These are phyloP conservation scores for Pandemis heparana DNA, from an alignment of 2,888 invertebrate genomes.

Conservation along the genomic window DNA sequence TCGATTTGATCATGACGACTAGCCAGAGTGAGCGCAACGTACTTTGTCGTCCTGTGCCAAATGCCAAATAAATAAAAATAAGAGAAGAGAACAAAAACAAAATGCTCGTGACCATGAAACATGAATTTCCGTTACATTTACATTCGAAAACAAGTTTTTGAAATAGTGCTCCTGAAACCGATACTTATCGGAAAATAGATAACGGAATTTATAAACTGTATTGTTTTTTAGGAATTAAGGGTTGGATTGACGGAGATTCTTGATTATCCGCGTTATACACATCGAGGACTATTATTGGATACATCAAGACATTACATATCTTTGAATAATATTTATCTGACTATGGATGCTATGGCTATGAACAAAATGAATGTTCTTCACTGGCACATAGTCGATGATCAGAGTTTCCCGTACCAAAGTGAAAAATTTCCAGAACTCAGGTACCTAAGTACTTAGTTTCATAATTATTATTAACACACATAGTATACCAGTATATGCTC, in stretches of 20 bases:
- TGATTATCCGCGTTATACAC: conserved; percentile 90
- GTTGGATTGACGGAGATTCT: conserved; percentile 74
- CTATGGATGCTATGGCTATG: conserved; percentile 91
- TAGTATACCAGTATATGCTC: no score
- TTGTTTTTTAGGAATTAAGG: conserved; percentile 22
- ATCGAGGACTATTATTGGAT: conserved; percentile 92
- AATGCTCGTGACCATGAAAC: no score
- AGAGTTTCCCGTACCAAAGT: conserved; percentile 93
- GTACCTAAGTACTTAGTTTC: conserved; percentile 82
- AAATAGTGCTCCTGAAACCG: conserved; percentile 14
- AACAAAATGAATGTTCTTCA: conserved; percentile 95
- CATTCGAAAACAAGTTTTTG: not conserved
- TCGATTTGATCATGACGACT: no score
- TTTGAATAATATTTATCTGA: conserved; percentile 83
- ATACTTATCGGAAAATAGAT: conserved; percentile 7
- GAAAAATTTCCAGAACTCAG: conserved; percentile 91
- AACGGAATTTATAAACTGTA: not conserved
- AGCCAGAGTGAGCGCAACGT: no score
- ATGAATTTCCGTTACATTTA: no score
- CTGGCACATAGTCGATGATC: conserved; percentile 95
- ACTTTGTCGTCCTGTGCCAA: no score
- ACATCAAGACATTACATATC: conserved; percentile 92
- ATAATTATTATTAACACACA: not conserved
- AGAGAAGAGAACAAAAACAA: no score
- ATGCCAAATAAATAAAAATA: no score